Evolutionary conservation across 2,888 invertebrate species (phyloP).

Genomic region (Trissolcus japonicus): DNA sequence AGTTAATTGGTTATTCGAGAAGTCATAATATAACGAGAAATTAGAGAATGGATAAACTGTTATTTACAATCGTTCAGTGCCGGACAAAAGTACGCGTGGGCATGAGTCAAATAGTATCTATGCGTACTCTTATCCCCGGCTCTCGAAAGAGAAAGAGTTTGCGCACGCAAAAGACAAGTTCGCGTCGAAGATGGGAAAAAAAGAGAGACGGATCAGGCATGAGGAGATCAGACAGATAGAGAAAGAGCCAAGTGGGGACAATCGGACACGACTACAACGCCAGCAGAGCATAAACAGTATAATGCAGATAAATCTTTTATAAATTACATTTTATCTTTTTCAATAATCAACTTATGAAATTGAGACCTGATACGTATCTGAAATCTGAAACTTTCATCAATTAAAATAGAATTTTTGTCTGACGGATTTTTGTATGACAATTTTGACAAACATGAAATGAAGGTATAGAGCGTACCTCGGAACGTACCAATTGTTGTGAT

Average conservation of each 20-base stretch:
- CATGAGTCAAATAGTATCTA: slow-evolving; percentile 37
- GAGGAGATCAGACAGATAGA: slow-evolving; percentile 39
- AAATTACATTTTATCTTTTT: slow-evolving; percentile 28
- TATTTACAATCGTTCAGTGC: slow-evolving; percentile 14
- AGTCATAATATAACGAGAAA: background rate
- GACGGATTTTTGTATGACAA: background rate
- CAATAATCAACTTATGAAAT: background rate
- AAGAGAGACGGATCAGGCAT: slow-evolving; percentile 33
- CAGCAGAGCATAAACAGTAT: slow-evolving; percentile 29
- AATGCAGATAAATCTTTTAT: slow-evolving; percentile 30
- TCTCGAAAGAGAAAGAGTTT: slow-evolving; percentile 32
- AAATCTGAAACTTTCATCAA: slow-evolving; percentile 5
- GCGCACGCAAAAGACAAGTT: slow-evolving; percentile 42
- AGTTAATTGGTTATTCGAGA: background rate
- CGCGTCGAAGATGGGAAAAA: slow-evolving; percentile 45
- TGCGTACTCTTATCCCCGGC: slow-evolving; percentile 25
- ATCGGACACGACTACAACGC: slow-evolving; percentile 35
- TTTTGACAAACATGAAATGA: background rate
- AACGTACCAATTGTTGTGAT: background rate
- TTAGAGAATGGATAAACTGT: slow-evolving; percentile 15
- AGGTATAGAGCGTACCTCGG: background rate
- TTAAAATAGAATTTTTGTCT: no score
- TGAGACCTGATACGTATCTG: background rate
- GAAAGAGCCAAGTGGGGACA: slow-evolving; percentile 35
- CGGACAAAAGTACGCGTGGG: slow-evolving; percentile 41